These are phyloP conservation scores for Carapus acus DNA, from an alignment of 2,797 vertebrate species.

Conservation along the genomic window DNA sequence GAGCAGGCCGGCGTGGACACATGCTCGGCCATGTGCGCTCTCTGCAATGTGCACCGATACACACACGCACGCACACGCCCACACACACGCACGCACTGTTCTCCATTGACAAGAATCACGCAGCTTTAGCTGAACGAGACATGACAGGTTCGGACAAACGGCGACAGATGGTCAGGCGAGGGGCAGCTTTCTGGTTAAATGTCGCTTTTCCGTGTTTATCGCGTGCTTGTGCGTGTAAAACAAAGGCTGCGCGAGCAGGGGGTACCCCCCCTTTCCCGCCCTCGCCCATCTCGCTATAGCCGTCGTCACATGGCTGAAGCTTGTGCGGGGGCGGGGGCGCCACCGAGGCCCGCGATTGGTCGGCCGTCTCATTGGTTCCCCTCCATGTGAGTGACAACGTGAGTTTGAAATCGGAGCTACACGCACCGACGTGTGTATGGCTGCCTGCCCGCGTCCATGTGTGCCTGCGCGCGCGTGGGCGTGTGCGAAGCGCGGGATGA, in stretches of 20 bases:
- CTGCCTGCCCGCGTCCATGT: too few species aligned
- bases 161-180: too few species aligned
- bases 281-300: conserved; percentile 10
- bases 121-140: too few species aligned
- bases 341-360: conserved; percentile 54
- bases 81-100: neutral
- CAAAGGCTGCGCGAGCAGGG: conserved; percentile 12
- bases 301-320: conserved; percentile 60
- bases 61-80: conserved; percentile 11
- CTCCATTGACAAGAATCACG: too few species aligned
- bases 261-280: conserved; percentile 38
- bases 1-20: conserved; percentile 30
- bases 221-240: conserved; percentile 22
- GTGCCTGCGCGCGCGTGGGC: too few species aligned
- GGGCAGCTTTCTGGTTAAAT: conserved; percentile 32
- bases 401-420: conserved; percentile 45
- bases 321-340: conserved; percentile 53
- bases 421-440: conserved; percentile 10
- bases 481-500: neutral
- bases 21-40: conserved; percentile 50
- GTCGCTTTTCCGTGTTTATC: conserved; percentile 19
- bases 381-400: conserved; percentile 61
- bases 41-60: neutral
- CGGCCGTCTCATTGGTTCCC: conserved; percentile 34
- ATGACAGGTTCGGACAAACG: too few species aligned